Evolutionary conservation across 2,797 vertebrate genomes (phyloP), one percentile per base, ranked within the genome.

Genomic region (Typhlichthys subterraneus): DNA sequence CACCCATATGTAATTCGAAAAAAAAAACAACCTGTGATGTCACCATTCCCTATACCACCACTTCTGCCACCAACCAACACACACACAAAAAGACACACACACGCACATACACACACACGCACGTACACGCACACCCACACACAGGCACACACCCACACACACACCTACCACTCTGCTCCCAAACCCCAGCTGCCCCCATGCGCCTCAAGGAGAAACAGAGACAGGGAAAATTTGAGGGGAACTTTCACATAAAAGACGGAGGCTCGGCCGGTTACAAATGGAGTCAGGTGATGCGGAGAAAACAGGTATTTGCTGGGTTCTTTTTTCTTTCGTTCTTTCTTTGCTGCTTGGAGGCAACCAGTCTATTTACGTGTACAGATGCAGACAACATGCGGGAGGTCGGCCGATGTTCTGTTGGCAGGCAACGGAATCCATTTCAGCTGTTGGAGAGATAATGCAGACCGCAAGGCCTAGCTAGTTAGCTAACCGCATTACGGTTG

Each of bases 201-300:
- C 50, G 9, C 58, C 72, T 85, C 87, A 77, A 31, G 5, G 82
- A 84, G 87, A 79, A 77, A 65, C 63, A 54, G 59, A 88, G 85
- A 89, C 81, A 78, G 77, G 80, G 78, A 85, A 91, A 91, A 91
- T 92, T 91, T 90, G 81, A 92, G 87, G 87, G 89, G 60, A 86
- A 89, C 83, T 86, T 88, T 89, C 87, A 85, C 89, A 91, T 91
- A 86, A 89, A 91, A 88, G 83, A 83, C 55, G 59, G 85, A 80
- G 87, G 82, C 81, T 86, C 80, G 84, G 83, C 80, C 79, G 76
- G 69, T 76, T 85, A 84, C 77, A 74, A 85, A 79, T 70, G 45
- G 67, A 82, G 80, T 89, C 87, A 91, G 89, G 88, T 90, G 87
- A 90, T 83, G 75, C 80, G 11, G 53, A 75, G 69, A 82, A 89